These are phyloP conservation scores for Orchesella cincta DNA, from an alignment of 1,140 invertebrate genomes.

Conservation along the genomic window DNA sequence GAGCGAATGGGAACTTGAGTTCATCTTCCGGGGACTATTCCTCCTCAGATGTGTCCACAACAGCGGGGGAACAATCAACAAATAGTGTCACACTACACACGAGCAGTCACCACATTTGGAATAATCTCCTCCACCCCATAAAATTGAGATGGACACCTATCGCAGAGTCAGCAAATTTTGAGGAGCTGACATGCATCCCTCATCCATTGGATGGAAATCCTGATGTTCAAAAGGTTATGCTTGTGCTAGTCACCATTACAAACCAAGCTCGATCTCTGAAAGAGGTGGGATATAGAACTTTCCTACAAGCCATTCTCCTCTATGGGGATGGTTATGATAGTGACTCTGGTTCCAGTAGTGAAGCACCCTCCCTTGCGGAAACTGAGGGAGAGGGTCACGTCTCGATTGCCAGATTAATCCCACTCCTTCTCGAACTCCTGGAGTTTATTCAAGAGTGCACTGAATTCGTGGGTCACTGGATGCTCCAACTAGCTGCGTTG, in stretches of 20 bases:
- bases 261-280: constrained; percentile 40
- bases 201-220: constrained; percentile 34
- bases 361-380: background rate
- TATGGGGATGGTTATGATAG: constrained; percentile 47
- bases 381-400: constrained; percentile 49
- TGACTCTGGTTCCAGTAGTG: background rate
- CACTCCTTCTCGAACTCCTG: constrained; percentile 38
- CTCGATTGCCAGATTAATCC: constrained; percentile 41
- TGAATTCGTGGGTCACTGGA: constrained; percentile 31
- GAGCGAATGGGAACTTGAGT: background rate
- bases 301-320: constrained; percentile 37
- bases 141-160: constrained; percentile 28
- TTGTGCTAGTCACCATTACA: constrained; percentile 44
- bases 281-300: constrained; percentile 28
- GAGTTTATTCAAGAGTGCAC: constrained; percentile 27
- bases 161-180: constrained; percentile 33
- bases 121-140: constrained; percentile 36
- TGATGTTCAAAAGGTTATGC: constrained; percentile 48
- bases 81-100: constrained; percentile 34
- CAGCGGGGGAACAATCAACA: background rate
- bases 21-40: background rate
- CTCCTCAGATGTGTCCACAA: background rate
- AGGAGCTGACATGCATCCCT: constrained; percentile 42
- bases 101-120: constrained; percentile 39
- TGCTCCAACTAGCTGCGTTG: constrained; percentile 40